A percentile compares a stretch with the other conserved stretches of the same genome.
phyloP scores from a whole-genome alignment of 2,888 invertebrate genomes.

The Dioctria linearis region DNA sequence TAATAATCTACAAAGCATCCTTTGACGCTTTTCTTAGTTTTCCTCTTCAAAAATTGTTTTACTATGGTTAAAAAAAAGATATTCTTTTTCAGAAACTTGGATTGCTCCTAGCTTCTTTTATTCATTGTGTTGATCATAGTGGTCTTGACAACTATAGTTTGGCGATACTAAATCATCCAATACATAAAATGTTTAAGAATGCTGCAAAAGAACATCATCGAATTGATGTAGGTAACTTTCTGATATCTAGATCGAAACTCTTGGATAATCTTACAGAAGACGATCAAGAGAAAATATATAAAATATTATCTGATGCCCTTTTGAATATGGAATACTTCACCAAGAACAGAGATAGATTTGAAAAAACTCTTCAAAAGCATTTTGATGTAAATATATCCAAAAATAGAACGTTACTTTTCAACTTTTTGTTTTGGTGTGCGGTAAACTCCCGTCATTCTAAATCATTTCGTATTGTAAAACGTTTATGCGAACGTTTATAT shows the following conservation, averaged over 20 bases:
- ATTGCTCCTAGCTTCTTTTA: neutral
- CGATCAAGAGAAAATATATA: conserved; percentile 9
- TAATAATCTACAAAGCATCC: too few relatives aligned
- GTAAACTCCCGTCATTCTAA: conserved; percentile 55
- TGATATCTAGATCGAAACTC: conserved; percentile 47
- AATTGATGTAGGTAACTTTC: conserved; percentile 17
- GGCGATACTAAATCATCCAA: neutral
- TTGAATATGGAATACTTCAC: neutral
- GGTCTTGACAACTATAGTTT: neutral
- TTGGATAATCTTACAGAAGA: conserved; percentile 20
- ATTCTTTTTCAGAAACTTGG: conserved; percentile 34
- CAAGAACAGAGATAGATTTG: neutral
- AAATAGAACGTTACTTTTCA: neutral
- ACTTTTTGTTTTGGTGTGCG: conserved; percentile 46
- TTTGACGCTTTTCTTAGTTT: too few relatives aligned
- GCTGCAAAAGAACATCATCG: neutral
- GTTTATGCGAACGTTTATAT: conserved; percentile 56
- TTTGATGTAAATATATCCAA: neutral
- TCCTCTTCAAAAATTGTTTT: too few relatives aligned
- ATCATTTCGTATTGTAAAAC: conserved; percentile 54
- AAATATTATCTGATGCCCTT: conserved; percentile 23
- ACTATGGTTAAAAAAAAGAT: too few relatives aligned
- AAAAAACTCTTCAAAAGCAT: neutral
- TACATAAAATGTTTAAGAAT: neutral
- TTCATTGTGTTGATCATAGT: conserved; percentile 1